Conservation (phyloP, 2,888 invertebrate genomes). For the Nematopogon swammerdamellus region DNA sequence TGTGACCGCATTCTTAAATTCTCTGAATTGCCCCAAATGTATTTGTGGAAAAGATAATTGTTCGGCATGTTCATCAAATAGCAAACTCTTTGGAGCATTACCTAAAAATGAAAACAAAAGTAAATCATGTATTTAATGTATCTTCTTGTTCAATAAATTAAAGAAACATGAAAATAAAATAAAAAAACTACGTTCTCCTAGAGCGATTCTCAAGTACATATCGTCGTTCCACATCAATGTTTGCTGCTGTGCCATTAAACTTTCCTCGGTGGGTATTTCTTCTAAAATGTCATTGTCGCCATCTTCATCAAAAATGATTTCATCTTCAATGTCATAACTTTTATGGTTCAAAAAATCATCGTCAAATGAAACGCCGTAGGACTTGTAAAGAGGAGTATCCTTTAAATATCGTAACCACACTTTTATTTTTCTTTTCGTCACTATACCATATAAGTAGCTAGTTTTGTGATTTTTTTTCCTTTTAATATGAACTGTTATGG, state of each 20-base stretch:
- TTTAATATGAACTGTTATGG: conserved; percentile 17
- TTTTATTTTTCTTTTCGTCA: conserved; percentile 14
- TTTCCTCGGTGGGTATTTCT: conserved; percentile 13
- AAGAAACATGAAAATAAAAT: neutral
- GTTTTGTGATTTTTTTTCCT: conserved; percentile 14
- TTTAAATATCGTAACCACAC: conserved; percentile 14
- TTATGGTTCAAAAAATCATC: conserved; percentile 7
- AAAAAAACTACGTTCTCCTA: conserved; percentile 6
- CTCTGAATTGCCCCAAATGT: conserved; percentile 18
- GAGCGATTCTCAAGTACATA: conserved; percentile 12
- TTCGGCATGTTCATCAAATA: conserved; percentile 23
- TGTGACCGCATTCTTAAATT: conserved; percentile 14
- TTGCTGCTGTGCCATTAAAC: conserved; percentile 15
- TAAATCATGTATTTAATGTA: conserved; percentile 1
- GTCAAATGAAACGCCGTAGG: conserved; percentile 12
- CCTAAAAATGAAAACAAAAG: too few relatives aligned
- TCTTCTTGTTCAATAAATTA: conserved; percentile 9
- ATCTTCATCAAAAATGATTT: conserved; percentile 8
- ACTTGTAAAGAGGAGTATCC: conserved; percentile 8
- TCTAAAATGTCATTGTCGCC: conserved; percentile 10
- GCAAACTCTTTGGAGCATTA: conserved; percentile 14
- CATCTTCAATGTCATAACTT: conserved; percentile 6
- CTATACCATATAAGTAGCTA: conserved; percentile 14
- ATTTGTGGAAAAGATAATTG: conserved; percentile 26
- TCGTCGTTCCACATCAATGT: conserved; percentile 16